Conservation (phyloP, 2,113 vertebrate genomes). For the Thinocorus orbignyianus region DNA sequence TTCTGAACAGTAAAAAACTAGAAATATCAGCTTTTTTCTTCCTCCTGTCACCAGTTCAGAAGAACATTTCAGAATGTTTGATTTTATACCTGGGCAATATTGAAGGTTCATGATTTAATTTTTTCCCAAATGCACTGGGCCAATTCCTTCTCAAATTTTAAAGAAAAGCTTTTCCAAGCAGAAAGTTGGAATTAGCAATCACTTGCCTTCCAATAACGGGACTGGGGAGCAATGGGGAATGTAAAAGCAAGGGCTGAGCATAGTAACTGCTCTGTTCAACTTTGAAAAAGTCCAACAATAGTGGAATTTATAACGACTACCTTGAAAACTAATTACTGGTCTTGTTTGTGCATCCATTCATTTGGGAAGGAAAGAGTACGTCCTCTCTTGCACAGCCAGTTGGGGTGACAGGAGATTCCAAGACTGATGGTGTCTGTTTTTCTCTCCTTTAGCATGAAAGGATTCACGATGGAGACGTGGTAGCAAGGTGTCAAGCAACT, state of each 20-base stretch:
- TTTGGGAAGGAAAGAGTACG: neutral
- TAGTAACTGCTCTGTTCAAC: neutral
- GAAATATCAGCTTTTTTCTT: neutral
- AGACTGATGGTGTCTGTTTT: neutral
- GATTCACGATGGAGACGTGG: neutral
- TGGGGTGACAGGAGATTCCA: neutral
- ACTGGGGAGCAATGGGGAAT: neutral
- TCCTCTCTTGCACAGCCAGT: too few relatives aligned
- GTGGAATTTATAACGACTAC: neutral
- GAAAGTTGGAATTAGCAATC: neutral
- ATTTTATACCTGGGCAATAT: neutral
- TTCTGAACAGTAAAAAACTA: neutral
- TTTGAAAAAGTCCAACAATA: neutral
- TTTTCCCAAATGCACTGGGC: neutral
- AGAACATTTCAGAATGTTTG: neutral
- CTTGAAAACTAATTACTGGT: neutral
- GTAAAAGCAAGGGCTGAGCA: neutral
- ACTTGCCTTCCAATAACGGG: neutral
- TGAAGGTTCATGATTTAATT: fast-evolving
- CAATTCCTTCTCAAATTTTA: neutral
- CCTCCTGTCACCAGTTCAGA: neutral
- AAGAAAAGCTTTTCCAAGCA: neutral
- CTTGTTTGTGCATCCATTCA: neutral
- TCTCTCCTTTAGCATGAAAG: constrained; percentile 23
- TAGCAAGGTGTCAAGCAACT: neutral